Percentiles rank a stretch among this genome's conserved stretches.
Conservation (phyloP, 1,140 invertebrate genomes). For the Cylas formicarius region DNA sequence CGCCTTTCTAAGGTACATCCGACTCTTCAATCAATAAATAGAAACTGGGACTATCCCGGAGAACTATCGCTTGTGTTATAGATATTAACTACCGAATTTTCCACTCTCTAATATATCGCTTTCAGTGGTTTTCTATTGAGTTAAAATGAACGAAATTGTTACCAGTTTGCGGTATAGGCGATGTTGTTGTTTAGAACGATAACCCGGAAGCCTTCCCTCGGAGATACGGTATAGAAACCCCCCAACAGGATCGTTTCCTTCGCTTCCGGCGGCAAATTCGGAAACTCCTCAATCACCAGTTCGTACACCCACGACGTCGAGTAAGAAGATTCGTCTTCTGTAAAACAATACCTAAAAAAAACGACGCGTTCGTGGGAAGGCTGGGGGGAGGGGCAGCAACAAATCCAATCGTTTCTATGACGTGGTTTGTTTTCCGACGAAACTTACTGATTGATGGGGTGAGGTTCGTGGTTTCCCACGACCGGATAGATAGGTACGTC, state of each 20-base stretch:
- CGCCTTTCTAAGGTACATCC: too few relatives aligned
- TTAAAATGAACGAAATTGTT: too few relatives aligned
- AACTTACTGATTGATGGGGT: slow-evolving; percentile 76
- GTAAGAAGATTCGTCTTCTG: too few relatives aligned
- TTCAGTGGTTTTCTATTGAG: too few relatives aligned
- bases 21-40: too few relatives aligned
- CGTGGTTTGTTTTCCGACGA: not conserved
- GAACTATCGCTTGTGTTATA: slow-evolving; percentile 4
- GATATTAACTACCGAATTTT: slow-evolving; percentile 1
- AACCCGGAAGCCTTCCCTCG: slow-evolving; percentile 58
- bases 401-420: not conserved
- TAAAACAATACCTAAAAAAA: too few relatives aligned
- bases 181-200: slow-evolving; percentile 70
- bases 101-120: slow-evolving; percentile 10
- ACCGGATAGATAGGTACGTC: slow-evolving; percentile 63
- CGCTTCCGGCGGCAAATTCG: slow-evolving; percentile 50
- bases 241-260: slow-evolving; percentile 53
- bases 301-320: slow-evolving; percentile 67
- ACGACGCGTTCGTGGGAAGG: too few relatives aligned
- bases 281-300: slow-evolving; percentile 55
- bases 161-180: slow-evolving; percentile 68
- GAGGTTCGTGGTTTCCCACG: slow-evolving; percentile 85
- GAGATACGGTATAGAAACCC: slow-evolving; percentile 62
- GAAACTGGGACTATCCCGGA: too few relatives aligned
- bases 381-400: not conserved